Base-by-base conservation (phyloP, 23 tunicate species). In the Ciona savignyi region DNA sequence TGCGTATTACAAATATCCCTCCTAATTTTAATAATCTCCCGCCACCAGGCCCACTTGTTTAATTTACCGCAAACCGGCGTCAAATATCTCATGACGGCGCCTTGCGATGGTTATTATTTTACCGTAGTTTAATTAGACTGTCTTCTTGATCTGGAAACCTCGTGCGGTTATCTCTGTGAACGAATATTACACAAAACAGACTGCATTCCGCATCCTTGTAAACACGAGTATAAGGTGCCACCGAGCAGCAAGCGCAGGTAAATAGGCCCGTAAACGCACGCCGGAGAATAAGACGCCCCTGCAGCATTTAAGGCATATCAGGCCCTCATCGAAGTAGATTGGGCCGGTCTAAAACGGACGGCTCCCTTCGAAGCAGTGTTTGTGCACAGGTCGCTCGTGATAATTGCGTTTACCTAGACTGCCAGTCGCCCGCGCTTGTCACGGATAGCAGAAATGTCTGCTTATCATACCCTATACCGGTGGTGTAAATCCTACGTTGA, bases 341-440 rank as follows among this genome's bases (percentile, higher is more conserved):
- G 27, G 22, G 22, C 29, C 28, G 11, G 6, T 24, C 22, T 25
- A 23, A 64, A 23, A 25, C 9, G 56, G 15, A 15, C 9, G 56
- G 11, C 56, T 15, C 15, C 11, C 56, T 42, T 42, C 56, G 9
- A 23, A 64, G 28, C 29, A 25, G 28, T 25, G 68, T 64, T 64
- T 64, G 68, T 25, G 27, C 29, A 23, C 27, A 64, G n/a, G 27
- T 11, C 11, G 27, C 28, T 6, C 68, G 22, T 64, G 68, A 64
- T 64, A 64, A 64, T 64, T 64, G 68, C 68, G 68, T 64, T 24
- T 64, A 25, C 68, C 68, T 25, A 64, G 68, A 64, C 68, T 64
- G 27, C 28, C 29, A 23, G 68, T 64, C 68, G 68, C 68, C 68
- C 68, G 68, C 68, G 27, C 29, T 23, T 64, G 68, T 64, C 68